Base-by-base conservation (phyloP, 2,888 invertebrate genomes). In the Hipparchia semele region DNA sequence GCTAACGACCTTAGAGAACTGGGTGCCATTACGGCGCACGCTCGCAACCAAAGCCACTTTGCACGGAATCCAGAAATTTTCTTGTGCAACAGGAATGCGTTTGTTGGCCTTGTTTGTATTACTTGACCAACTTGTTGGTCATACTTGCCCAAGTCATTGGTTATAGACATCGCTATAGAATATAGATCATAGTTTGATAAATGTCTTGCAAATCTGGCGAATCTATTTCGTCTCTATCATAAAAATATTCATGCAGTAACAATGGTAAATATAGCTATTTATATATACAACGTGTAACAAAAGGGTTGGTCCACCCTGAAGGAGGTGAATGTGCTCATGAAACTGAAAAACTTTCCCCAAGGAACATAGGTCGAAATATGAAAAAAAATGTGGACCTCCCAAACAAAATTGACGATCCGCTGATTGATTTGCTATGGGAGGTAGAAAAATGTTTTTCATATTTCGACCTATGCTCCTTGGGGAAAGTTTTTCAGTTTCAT, bases 1-100 rank as follows among this genome's bases (percentile, higher is more conserved):
- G 72, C 68, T 74, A 76, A 74, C 76, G 76, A 74, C 70, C 74
- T 72, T 45, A 64, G 58, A 68, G 70, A 68, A 68, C 75, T 64
- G 68, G 70, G 69, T 68, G 68, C 70, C 60, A 72, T 76, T 72
- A 72, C 46, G 10, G 13, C 60, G 51, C 39, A 2, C 53, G 67
- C 64, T 70, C 39, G 67, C 56, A 51, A 59, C 33, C 46, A 66
- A 68, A 71, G 68, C 71, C 73, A 68, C 68, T 65, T 76, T 73
- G 68, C 64, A 62, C 68, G 66, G 66, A 45, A 62, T 64, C 61
- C 54, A 33, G 62, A 70, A 68, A 59, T 59, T 45, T 49, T 68
- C 23, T 23, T 33, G 68, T 51, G 49, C 68, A 51, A 60, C 68
- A 60, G 68, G 51, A 68, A 53, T 53, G 51, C 65, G 9, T 56